Base-by-base conservation (phyloP, 2,888 invertebrate species). In the Loripinus fragilis region DNA sequence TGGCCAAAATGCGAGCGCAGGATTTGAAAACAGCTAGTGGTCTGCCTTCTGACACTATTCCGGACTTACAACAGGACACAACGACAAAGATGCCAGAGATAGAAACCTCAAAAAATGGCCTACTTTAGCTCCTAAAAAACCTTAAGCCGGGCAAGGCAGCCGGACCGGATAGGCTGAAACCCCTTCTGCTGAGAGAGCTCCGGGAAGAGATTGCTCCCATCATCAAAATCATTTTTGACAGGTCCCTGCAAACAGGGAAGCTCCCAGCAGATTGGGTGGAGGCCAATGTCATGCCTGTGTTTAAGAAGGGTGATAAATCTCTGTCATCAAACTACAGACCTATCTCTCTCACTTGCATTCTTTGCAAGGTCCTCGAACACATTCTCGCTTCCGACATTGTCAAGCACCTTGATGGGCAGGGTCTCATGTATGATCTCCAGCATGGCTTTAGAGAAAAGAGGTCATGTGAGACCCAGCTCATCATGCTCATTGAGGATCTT, bases 181-280 rank as follows among this genome's bases (percentile, higher is more conserved):
- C 60, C 33, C 1, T 60, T 30, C 33, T 33, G 17, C 60, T 60
- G 33, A 60, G 20, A 33, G 60, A 60, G 33, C 30, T 60, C 5
- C 30, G 60, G 60, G 60, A 60, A 17, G 60, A 60, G 33, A 60
- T 33, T 33, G 60, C 60, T 10, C 60, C 60, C 30, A 60, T 60
- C 60, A 30, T 60, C 17, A 33, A 60, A 60, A 25, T 25, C 3
- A 23, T 52, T 10, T 52, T 52, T 23, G 52, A 52, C 1, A 52
- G 25, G 25, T 52, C 52, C 15, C 25, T 52, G 5, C 52, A 52
- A 15, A 52, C 23, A 25, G 52, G 52, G 3, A 17, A 23, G 23
- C 25, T 25, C 3, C 52, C 52, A 20, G 10, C 25, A 25, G 52
- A 52, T 25, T 52, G 52, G 52, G 52, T 52, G 12, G 25, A n/a